Conservation (phyloP, 2,888 invertebrate genomes). For the Dynastes maya region DNA sequence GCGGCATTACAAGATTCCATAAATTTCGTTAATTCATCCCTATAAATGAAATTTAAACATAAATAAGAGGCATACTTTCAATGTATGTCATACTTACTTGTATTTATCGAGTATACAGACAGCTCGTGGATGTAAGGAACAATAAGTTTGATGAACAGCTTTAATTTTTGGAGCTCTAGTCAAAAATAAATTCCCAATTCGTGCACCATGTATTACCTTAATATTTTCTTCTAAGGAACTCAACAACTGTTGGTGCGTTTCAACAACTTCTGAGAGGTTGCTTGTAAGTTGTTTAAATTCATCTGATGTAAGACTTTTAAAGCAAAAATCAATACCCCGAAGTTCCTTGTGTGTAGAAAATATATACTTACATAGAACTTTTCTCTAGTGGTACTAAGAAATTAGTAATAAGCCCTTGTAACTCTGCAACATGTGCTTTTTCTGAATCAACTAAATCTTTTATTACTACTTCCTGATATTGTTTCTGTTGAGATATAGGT, state of each 20-base stretch:
- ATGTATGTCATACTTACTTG: slow-evolving; percentile 77
- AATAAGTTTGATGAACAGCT: slow-evolving; percentile 89
- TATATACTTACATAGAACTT: slow-evolving; percentile 84
- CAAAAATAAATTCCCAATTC: slow-evolving; percentile 93
- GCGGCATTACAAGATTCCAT: slow-evolving; percentile 92
- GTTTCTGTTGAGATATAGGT: slow-evolving; percentile 77
- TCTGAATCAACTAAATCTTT: slow-evolving; percentile 95
- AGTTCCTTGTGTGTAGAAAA: neutral
- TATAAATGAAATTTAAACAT: slow-evolving; percentile 65
- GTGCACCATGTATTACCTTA: slow-evolving; percentile 82
- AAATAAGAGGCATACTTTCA: slow-evolving; percentile 8
- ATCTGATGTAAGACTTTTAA: slow-evolving; percentile 83
- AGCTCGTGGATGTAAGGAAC: slow-evolving; percentile 94
- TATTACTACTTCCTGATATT: slow-evolving; percentile 88
- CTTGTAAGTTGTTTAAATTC: slow-evolving; percentile 92
- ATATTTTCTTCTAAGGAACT: slow-evolving; percentile 84
- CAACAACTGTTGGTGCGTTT: slow-evolving; percentile 88
- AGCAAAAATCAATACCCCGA: slow-evolving; percentile 52
- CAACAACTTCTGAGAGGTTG: slow-evolving; percentile 90
- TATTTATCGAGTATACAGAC: slow-evolving; percentile 94
- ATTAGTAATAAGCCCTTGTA: slow-evolving; percentile 87
- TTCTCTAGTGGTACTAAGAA: slow-evolving; percentile 91
- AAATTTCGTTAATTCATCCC: slow-evolving; percentile 87
- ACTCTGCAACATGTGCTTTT: slow-evolving; percentile 90
- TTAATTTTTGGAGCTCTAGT: slow-evolving; percentile 88